Evolutionary conservation across 1,140 invertebrate species (phyloP).

Genomic region (Sitophilus oryzae): DNA sequence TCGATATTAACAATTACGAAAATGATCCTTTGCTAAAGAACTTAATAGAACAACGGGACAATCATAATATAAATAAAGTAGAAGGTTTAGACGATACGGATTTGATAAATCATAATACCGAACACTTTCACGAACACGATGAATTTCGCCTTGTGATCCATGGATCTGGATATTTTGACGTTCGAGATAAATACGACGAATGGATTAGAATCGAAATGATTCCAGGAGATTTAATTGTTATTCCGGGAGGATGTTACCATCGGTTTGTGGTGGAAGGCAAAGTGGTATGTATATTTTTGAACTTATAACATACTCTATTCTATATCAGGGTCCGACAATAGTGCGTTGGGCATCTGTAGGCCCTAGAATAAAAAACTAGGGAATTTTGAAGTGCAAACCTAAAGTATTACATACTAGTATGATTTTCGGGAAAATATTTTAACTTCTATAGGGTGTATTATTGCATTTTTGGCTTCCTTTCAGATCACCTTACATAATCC

Average conservation of each 20-base stretch:
- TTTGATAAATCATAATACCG: conserved; percentile 80
- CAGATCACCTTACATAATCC: too few species aligned
- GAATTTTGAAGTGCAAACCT: too few species aligned
- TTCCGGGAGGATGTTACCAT: conserved; percentile 95
- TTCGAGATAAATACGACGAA: conserved; percentile 59
- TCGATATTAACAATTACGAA: conserved; percentile 22
- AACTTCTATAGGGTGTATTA: neutral
- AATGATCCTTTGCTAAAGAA: conserved; percentile 25
- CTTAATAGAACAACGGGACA: conserved; percentile 24
- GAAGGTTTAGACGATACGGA: conserved; percentile 63
- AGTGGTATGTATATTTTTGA: conserved; percentile 44
- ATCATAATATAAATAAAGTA: conserved; percentile 12
- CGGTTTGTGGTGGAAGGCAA: conserved; percentile 83
- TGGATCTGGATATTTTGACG: conserved; percentile 70
- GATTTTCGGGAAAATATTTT: conserved; percentile 1
- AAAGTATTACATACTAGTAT: too few species aligned
- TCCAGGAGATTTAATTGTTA: conserved; percentile 81
- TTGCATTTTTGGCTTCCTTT: too few species aligned
- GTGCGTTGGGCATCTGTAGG: too few species aligned
- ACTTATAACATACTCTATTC: too few species aligned
- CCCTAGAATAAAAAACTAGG: too few species aligned
- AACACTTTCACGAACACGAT: conserved; percentile 94
- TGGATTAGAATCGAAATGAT: conserved; percentile 82
- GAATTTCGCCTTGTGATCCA: conserved; percentile 83
- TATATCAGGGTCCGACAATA: too few species aligned